Conservation (phyloP, 2,113 vertebrate species). For the Mustela nigripes region DNA sequence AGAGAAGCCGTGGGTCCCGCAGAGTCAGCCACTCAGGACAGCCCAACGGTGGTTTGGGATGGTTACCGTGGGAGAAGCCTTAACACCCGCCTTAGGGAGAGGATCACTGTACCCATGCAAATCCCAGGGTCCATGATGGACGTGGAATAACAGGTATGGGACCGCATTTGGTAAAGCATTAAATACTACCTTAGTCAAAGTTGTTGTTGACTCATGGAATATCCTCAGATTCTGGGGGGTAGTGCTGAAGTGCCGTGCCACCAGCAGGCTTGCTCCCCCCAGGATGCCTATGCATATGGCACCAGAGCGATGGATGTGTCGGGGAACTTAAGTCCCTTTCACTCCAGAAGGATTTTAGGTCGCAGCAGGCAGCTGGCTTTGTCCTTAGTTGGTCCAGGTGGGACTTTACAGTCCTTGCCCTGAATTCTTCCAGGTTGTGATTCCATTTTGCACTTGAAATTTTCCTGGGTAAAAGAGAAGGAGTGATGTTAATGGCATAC, state of each 20-base stretch:
- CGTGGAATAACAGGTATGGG: background rate
- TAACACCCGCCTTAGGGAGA: background rate
- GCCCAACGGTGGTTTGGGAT: no score
- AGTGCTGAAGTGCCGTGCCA: accelerated
- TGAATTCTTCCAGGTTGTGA: background rate
- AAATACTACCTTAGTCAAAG: background rate
- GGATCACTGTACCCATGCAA: background rate
- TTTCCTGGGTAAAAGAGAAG: background rate
- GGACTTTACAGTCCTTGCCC: background rate
- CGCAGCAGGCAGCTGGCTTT: background rate
- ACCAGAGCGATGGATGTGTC: no score
- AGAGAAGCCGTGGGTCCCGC: background rate
- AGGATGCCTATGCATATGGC: background rate
- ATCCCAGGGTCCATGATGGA: background rate
- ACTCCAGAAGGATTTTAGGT: background rate
- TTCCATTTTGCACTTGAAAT: background rate
- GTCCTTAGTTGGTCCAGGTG: background rate
- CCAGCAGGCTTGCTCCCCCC: background rate
- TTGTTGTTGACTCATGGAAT: background rate
- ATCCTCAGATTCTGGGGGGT: background rate
- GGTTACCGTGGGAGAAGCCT: background rate
- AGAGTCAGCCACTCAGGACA: background rate
- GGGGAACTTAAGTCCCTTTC: no score
- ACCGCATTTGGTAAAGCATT: background rate
- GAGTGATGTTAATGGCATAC: background rate